Conservation (phyloP, 35 echinoderm and acorn worm genomes). For the Ptychodera flava region DNA sequence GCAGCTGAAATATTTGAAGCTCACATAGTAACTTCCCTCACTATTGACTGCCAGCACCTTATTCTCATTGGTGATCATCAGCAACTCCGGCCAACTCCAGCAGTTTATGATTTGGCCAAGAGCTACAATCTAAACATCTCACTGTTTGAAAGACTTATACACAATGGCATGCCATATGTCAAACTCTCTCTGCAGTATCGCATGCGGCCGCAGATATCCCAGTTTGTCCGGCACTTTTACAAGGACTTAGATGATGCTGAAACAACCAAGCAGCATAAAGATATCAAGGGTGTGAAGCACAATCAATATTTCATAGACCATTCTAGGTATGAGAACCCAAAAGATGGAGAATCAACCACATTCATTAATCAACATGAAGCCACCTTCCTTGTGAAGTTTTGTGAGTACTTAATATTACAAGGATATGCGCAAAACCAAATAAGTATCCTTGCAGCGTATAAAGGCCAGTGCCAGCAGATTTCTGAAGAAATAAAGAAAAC, state of each 20-base stretch:
- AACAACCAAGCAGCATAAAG: constrained; percentile 2
- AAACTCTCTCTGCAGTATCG: constrained; percentile 45
- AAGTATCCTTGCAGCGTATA: constrained; percentile 53
- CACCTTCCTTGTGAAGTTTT: constrained; percentile 28
- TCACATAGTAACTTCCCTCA: constrained; percentile 52
- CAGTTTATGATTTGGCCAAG: constrained; percentile 48
- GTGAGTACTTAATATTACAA: constrained; percentile 58
- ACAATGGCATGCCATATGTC: constrained; percentile 23
- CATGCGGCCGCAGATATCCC: constrained; percentile 66
- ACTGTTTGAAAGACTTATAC: constrained; percentile 59
- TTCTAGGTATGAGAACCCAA: constrained; percentile 4
- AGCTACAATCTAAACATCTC: constrained; percentile 50
- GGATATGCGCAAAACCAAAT: constrained; percentile 47
- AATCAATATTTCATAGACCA: constrained; percentile 67
- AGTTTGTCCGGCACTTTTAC: constrained; percentile 38
- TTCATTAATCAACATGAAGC: constrained; percentile 48
- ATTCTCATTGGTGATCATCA: constrained; percentile 77
- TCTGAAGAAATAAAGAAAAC: constrained; percentile 4
- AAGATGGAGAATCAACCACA: constrained; percentile 28
- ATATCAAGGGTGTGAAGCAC: constrained; percentile 38
- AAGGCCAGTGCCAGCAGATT: constrained; percentile 28
- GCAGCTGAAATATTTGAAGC: constrained; percentile 71
- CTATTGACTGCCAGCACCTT: constrained; percentile 44
- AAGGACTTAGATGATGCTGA: constrained; percentile 32
- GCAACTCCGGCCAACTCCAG: constrained; percentile 48